phyloP scores from a whole-genome alignment of 2,113 vertebrate species.

The Petromus typicus region DNA sequence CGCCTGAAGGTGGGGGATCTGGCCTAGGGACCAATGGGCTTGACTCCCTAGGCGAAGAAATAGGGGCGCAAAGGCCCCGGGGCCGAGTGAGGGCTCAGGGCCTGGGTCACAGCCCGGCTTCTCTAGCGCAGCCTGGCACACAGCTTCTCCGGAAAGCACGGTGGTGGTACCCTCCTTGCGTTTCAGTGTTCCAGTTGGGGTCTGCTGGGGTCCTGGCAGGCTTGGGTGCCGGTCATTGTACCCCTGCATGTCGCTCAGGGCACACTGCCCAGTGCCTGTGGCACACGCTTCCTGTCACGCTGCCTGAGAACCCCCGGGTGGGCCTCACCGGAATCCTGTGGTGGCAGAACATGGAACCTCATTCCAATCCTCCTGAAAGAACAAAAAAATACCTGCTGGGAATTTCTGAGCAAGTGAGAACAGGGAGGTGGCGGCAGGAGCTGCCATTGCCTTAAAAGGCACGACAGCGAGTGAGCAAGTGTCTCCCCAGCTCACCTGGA shows the following conservation, averaged over 20 bases:
- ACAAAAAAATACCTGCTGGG: slow-evolving; percentile 46
- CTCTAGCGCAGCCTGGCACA: not conserved
- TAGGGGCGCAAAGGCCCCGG: not conserved
- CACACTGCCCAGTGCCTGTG: not conserved
- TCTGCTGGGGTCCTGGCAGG: not conserved
- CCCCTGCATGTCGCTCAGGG: not conserved
- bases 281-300: not conserved
- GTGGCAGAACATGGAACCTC: slow-evolving; percentile 42
- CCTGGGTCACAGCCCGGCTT: not conserved
- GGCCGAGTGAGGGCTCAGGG: fast-evolving
- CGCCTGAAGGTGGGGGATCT: no score
- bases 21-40: no score
- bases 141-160: not conserved
- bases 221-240: not conserved
- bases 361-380: slow-evolving; percentile 68
- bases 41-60: not conserved
- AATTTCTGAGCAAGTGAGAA: slow-evolving; percentile 74
- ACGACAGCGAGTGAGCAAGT: not conserved
- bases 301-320: not conserved
- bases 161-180: no score
- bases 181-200: no score
- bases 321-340: not conserved
- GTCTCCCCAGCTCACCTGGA: not conserved
- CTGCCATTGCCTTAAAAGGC: slow-evolving; percentile 74
- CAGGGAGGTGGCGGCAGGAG: slow-evolving; percentile 60